Conservation (phyloP, 1,140 invertebrate species). For the Diorhabda carinulata region DNA sequence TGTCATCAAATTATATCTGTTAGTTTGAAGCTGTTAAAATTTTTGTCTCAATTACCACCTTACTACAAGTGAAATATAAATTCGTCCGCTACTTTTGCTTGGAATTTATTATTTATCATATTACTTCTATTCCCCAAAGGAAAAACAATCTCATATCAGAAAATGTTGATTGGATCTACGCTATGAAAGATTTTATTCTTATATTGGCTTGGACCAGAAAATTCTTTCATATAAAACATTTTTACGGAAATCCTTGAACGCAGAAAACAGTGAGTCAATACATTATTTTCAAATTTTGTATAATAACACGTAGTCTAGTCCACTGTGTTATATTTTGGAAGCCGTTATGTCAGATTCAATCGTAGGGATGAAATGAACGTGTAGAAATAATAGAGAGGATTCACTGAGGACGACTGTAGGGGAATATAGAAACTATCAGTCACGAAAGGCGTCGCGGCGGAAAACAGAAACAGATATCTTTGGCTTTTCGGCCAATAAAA, state of each 20-base stretch:
- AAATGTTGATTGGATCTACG: slow-evolving; percentile 43
- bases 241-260: too few species aligned
- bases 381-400: neutral
- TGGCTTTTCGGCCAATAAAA: slow-evolving; percentile 46
- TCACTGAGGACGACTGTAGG: slow-evolving; percentile 18
- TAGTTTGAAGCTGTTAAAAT: too few species aligned
- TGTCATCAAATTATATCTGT: too few species aligned
- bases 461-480: slow-evolving; percentile 42
- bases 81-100: too few species aligned
- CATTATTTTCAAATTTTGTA: too few species aligned
- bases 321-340: neutral
- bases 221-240: slow-evolving; percentile 5
- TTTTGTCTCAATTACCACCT: too few species aligned
- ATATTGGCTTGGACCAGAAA: slow-evolving; percentile 28
- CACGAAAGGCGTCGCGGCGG: slow-evolving; percentile 26
- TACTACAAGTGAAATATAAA: too few species aligned
- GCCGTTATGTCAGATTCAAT: neutral
- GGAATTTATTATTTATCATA: too few species aligned
- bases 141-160: slow-evolving; percentile 30
- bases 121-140: neutral
- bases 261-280: too few species aligned
- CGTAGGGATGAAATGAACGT: neutral
- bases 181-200: slow-evolving; percentile 43
- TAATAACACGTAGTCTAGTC: neutral
- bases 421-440: slow-evolving; percentile 38